Evolutionary conservation across 2,888 invertebrate species (phyloP).

Genomic region (Syrphus vitripennis): DNA sequence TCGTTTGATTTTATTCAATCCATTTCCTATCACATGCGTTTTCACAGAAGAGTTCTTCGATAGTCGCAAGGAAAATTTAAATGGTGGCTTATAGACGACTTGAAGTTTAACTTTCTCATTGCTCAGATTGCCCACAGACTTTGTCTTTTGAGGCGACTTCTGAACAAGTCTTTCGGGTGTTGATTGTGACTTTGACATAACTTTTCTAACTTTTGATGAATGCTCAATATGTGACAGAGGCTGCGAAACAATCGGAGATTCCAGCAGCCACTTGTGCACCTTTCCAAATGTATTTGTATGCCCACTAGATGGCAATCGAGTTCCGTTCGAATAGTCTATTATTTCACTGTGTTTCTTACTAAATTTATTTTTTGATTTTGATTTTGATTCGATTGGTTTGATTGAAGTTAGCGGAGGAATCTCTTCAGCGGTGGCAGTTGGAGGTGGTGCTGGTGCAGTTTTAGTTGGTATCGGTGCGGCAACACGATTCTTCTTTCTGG

Average conservation of each 20-base stretch:
- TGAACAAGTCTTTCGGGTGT: constrained; percentile 88
- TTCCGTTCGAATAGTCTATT: constrained; percentile 86
- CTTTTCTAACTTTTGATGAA: constrained; percentile 79
- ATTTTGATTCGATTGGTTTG: constrained; percentile 78
- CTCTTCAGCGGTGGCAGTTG: constrained; percentile 29
- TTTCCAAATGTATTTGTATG: constrained; percentile 84
- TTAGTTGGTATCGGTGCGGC: constrained; percentile 80
- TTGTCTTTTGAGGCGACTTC: constrained; percentile 85
- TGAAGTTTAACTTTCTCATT: constrained; percentile 89
- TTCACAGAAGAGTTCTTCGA: constrained; percentile 80
- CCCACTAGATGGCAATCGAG: constrained; percentile 76
- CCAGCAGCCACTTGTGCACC: constrained; percentile 92
- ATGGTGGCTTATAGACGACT: constrained; percentile 93
- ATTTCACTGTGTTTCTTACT: constrained; percentile 86
- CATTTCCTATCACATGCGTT: constrained; percentile 79
- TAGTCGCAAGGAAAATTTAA: constrained; percentile 91
- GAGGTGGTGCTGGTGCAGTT: constrained; percentile 9
- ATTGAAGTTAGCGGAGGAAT: background rate
- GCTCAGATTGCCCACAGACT: constrained; percentile 87
- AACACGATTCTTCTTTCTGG: constrained; percentile 81
- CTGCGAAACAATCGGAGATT: constrained; percentile 84
- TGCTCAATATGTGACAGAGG: constrained; percentile 80
- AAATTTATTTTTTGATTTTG: constrained; percentile 80
- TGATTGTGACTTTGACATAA: constrained; percentile 91
- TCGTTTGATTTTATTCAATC: constrained; percentile 76